Conservation (phyloP, 2,797 vertebrate species). For the Pipistrellus nathusii region DNA sequence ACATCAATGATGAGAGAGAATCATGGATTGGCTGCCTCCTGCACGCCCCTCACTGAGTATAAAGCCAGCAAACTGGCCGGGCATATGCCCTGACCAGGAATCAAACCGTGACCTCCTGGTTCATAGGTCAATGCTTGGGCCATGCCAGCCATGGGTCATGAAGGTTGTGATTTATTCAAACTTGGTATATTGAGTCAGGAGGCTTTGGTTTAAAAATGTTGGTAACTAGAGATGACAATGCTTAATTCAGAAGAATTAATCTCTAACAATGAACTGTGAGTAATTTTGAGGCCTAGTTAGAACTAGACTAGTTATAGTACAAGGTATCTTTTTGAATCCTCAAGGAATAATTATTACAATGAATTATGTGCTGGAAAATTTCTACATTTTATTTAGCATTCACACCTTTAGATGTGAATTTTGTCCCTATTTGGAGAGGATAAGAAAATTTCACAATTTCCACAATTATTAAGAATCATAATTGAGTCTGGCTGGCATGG, state of each 20-base stretch:
- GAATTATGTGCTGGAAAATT: neutral
- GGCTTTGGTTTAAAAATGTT: neutral
- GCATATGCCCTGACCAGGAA: too few relatives aligned
- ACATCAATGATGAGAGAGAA: too few relatives aligned
- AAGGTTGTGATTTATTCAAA: neutral
- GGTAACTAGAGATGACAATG: slow-evolving; percentile 16
- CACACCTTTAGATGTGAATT: neutral
- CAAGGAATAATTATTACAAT: neutral
- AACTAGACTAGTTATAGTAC: neutral
- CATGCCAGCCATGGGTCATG: too few relatives aligned
- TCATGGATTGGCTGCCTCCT: too few relatives aligned
- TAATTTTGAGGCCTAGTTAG: neutral
- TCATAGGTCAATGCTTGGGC: too few relatives aligned
- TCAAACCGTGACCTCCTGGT: too few relatives aligned
- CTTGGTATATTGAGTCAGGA: neutral
- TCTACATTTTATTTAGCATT: neutral
- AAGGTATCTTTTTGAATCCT: neutral
- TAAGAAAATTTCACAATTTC: neutral
- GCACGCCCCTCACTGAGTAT: too few relatives aligned
- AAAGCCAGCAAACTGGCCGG: too few relatives aligned
- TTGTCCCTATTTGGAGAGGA: neutral
- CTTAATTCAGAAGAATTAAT: slow-evolving; percentile 2
- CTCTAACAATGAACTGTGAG: neutral
- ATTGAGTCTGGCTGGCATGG: neutral
- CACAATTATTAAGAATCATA: neutral